A percentile compares a stretch with the other conserved stretches of the same genome.
Evolutionary conservation across 2,888 invertebrate genomes (phyloP).

Genomic region (Sclerodermus sp.): DNA sequence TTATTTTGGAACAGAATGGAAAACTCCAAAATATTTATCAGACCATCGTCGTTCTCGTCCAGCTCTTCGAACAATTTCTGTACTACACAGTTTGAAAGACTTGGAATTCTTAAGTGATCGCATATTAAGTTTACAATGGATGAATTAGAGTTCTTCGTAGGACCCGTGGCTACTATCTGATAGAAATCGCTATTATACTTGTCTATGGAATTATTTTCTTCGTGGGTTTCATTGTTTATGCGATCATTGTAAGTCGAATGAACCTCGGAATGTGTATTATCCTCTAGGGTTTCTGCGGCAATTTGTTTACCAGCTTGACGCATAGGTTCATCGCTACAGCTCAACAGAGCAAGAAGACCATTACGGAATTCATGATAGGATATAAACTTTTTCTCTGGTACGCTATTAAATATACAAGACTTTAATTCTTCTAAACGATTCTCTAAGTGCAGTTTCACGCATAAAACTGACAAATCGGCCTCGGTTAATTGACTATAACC

Average conservation of each 20-base stretch:
- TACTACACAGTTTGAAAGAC: constrained; percentile 66
- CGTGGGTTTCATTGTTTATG: no score
- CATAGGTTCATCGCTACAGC: constrained; percentile 53
- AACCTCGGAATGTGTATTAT: not conserved
- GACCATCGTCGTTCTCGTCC: constrained; percentile 66
- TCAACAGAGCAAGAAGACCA: constrained; percentile 72
- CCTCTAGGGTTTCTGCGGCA: constrained; percentile 10
- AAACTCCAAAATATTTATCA: constrained; percentile 69
- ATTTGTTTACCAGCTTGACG: constrained; percentile 11
- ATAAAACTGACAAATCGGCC: constrained; percentile 69
- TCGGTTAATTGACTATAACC: constrained; percentile 70
- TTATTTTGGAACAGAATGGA: constrained; percentile 64
- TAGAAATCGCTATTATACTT: constrained; percentile 12
- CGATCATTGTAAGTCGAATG: no score
- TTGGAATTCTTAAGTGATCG: constrained; percentile 68
- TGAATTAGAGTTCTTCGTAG: no score
- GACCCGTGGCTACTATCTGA: not conserved
- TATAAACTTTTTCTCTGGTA: constrained; percentile 58
- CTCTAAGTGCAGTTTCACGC: constrained; percentile 77
- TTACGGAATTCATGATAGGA: constrained; percentile 78
- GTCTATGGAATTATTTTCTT: not conserved
- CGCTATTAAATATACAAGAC: constrained; percentile 29
- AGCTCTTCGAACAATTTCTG: constrained; percentile 69
- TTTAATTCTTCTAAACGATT: constrained; percentile 64
- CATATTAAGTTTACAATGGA: constrained; percentile 62